Evolutionary conservation across 2,888 invertebrate genomes (phyloP).

Genomic region (Pristionchus japonicus): DNA sequence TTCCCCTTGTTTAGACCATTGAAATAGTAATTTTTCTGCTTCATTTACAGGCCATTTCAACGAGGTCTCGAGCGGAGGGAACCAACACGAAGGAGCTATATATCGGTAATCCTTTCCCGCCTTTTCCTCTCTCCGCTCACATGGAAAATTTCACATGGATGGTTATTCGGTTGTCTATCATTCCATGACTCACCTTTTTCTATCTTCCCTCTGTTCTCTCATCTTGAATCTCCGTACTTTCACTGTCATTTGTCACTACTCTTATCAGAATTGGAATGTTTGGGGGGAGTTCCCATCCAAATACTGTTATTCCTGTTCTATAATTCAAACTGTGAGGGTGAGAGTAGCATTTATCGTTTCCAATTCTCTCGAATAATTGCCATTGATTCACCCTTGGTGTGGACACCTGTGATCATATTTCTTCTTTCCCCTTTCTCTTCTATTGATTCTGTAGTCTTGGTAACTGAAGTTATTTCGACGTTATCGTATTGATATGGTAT

Average conservation of each 20-base stretch:
- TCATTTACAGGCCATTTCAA: neutral
- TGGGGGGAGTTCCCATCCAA: neutral
- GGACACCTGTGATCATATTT: neutral
- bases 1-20: neutral
- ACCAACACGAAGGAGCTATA: conserved; percentile 3
- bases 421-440: neutral
- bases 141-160: neutral
- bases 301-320: neutral
- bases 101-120: neutral
- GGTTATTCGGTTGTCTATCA: neutral
- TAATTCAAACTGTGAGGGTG: neutral
- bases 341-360: neutral
- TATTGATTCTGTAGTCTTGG: neutral
- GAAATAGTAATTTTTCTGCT: neutral
- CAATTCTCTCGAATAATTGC: neutral
- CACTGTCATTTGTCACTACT: neutral
- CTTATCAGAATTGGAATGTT: neutral
- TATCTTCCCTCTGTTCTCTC: neutral
- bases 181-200: conserved; percentile 2
- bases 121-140: neutral
- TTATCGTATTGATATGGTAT: neutral
- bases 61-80: neutral
- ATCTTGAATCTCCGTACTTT: neutral
- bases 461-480: neutral
- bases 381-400: neutral